Evolutionary conservation across 2,113 vertebrate genomes (phyloP), one percentile per base, ranked within the genome.

Genomic region (Coreoperca whiteheadi): DNA sequence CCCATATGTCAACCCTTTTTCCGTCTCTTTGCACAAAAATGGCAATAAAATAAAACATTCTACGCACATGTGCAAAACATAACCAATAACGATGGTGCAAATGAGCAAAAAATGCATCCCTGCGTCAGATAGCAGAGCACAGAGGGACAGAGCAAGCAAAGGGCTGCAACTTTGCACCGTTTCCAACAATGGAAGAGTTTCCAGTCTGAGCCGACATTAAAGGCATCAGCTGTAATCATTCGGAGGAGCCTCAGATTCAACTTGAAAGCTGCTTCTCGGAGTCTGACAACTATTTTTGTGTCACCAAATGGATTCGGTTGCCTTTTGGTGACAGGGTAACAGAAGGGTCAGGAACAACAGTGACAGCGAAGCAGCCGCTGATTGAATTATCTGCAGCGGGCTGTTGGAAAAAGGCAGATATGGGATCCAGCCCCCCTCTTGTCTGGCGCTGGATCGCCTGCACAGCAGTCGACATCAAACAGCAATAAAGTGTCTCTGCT

Each of bases 361-460:
- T 86, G 88, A 82, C 80, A 84, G 82, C 71, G 78, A 50, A 84
- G 84, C 77, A 81, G 51, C 70, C 10, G 1, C 67, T 76, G 86
- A 85, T 87, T 82, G 88, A 92, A 86, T 91, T 84, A 89, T 90
- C 84, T 72, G 41, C 25, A 61, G 79, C 54, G 57, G 57, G 61
- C 37, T 76, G 77, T 79, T 77, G 60, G 70, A 74, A 70, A 74
- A 67, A 57, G 41, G 23, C 71, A 59, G 70, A 80, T 72, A 72
- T 66, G 46, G 77, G 63, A 57, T 57, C 50, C 37, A 10, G 18
- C 39, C 43, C 21, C 21, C 37, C 41, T 18, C 43, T 37, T 37
- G 34, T 77, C 67, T 69, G 34, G n/a, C 16, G 16, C n/a, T 43
- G 37, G 61, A 66, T 34, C 48, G 8, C 30, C 54, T 64, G 65